These are phyloP conservation scores for Drosophila parthenogenetica DNA, from an alignment of 2,888 invertebrate species.

Conservation along the genomic window DNA sequence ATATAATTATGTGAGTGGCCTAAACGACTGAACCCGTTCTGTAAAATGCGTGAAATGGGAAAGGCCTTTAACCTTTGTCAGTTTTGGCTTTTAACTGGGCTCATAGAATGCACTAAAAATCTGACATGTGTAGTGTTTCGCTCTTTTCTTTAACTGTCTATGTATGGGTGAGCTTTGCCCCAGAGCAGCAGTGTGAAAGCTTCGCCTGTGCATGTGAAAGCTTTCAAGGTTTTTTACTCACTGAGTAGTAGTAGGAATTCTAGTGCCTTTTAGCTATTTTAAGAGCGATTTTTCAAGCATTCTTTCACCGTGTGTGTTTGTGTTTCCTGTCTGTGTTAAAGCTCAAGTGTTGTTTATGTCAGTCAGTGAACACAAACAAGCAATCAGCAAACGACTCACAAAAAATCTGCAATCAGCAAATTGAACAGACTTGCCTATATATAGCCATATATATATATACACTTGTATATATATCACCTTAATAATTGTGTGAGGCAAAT, in stretches of 20 bases:
- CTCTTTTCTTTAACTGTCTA: neutral
- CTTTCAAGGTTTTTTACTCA: neutral
- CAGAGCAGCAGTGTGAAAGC: conserved; percentile 2
- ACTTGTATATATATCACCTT: conserved; percentile 46
- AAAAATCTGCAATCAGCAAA: conserved; percentile 48
- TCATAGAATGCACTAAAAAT: conserved; percentile 22
- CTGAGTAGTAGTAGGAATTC: too few species aligned
- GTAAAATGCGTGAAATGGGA: conserved; percentile 56
- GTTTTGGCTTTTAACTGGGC: conserved; percentile 16
- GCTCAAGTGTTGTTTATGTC: conserved; percentile 40
- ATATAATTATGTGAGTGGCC: conserved; percentile 67
- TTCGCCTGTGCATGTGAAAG: neutral
- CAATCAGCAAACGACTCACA: conserved; percentile 41
- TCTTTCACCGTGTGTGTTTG: conserved; percentile 1
- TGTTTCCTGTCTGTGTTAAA: conserved; percentile 21
- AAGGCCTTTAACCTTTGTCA: conserved; percentile 47
- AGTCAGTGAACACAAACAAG: conserved; percentile 30
- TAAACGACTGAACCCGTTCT: conserved; percentile 40
- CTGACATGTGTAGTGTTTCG: neutral
- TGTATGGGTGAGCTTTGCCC: conserved; percentile 11
- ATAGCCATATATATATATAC: neutral
- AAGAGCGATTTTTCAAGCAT: neutral
- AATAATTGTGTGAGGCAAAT: conserved; percentile 69
- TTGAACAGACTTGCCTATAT: conserved; percentile 33
- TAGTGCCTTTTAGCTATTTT: too few species aligned